A percentile compares a stretch with the other conserved stretches of the same genome.
Conservation (phyloP, 2,113 vertebrate genomes). For the Sitta europaea region DNA sequence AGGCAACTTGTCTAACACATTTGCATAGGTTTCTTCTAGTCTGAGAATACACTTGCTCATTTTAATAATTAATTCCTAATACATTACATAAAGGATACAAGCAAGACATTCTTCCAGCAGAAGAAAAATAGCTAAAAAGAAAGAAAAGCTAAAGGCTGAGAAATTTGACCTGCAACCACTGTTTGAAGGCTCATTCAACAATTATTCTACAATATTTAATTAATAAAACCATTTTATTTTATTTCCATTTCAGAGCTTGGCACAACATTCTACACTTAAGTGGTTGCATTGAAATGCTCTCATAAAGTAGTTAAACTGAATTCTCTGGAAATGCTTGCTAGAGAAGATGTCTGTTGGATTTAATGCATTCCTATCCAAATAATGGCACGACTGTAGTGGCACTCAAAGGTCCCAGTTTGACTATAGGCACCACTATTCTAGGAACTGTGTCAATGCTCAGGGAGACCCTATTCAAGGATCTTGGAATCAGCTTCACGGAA, state of each 20-base stretch:
- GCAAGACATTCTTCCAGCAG: not conserved
- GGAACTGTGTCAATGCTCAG: not conserved
- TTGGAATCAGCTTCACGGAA: not conserved
- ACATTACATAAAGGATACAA: not conserved
- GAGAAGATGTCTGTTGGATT: not conserved
- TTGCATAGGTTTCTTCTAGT: not conserved
- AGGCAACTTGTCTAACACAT: not conserved
- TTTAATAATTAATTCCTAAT: not conserved
- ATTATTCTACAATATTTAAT: not conserved
- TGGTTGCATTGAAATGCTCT: not conserved
- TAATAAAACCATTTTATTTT: not conserved
- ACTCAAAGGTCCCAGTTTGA: not conserved
- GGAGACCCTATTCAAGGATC: not conserved
- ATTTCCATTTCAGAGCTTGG: not conserved
- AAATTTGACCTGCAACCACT: not conserved
- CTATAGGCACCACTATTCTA: not conserved
- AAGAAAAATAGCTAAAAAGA: not conserved
- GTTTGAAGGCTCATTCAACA: not conserved
- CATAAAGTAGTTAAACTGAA: not conserved
- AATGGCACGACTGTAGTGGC: not conserved
- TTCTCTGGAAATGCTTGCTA: not conserved
- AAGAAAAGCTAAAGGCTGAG: not conserved
- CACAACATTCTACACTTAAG: not conserved
- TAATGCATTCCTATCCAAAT: not conserved
- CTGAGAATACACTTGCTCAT: not conserved